phyloP scores from a whole-genome alignment of 2,797 vertebrate genomes.

The Myotis planiceps region DNA sequence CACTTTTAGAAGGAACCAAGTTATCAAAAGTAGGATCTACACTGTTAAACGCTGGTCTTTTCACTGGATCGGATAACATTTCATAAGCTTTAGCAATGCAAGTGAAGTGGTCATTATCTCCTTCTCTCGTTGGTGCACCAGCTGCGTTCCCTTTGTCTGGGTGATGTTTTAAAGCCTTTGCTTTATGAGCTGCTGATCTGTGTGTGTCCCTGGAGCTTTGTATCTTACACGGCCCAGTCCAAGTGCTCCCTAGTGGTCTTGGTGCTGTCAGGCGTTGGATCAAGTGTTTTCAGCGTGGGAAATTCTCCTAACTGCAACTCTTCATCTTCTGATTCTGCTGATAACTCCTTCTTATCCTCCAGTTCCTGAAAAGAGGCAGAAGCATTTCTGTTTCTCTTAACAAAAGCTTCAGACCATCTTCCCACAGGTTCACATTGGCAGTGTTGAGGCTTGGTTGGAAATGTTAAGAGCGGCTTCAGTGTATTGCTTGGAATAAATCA shows the following conservation, averaged over 20 bases:
- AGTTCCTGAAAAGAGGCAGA: neutral
- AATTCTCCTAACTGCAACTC: neutral
- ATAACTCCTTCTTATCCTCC: neutral
- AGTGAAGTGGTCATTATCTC: neutral
- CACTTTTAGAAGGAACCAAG: slow-evolving; percentile 93
- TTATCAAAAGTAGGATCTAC: slow-evolving; percentile 98
- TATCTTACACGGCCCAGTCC: neutral
- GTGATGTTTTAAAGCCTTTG: neutral
- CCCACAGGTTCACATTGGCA: neutral
- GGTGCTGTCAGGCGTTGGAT: too few species aligned
- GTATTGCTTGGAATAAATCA: neutral
- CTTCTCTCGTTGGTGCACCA: neutral
- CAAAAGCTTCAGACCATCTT: neutral
- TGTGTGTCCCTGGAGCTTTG: neutral
- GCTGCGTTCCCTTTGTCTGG: neutral
- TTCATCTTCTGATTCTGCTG: neutral
- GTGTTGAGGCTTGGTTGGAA: neutral
- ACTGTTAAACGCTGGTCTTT: slow-evolving; percentile 96
- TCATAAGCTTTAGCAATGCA: slow-evolving; percentile 91
- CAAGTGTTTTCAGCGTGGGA: neutral
- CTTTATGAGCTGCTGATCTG: neutral
- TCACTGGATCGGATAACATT: slow-evolving; percentile 95
- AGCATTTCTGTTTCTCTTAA: neutral
- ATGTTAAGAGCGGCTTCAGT: neutral
- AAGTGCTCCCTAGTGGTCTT: neutral